Base-by-base conservation (phyloP, 2,888 invertebrate genomes). In the Helicoverpa assulta region DNA sequence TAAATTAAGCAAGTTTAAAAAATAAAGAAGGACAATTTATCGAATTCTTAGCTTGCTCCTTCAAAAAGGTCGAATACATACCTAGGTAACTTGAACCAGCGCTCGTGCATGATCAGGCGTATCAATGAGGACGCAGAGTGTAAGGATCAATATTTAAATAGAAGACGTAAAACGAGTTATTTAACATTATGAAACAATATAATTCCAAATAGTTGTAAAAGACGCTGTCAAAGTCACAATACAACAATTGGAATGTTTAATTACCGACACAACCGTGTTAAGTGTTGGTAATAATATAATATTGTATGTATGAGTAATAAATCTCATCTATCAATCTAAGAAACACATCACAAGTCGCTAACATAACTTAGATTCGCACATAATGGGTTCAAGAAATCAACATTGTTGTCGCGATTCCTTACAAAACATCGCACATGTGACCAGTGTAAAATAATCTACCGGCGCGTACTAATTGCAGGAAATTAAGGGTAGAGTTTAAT, bases 301-400 rank as follows among this genome's bases (percentile, higher is more conserved):
- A 1, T 59, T 55, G 19, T 33, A 62, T 70, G 21, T 47, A 56
- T 70, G 47, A 59, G 19, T 51, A 14, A 43, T 21, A 63, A 55
- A 56, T 70, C 56, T 57, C 59, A 63, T 33, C 16, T 21, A 63
- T 52, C 37, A 65, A 68, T 66, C 65, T 56, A 8, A 56, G 21
- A 54, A 40, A 29, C 16, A 52, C 47, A 62, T 56, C 37, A 37
- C 33, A 60, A 18, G 18, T 18, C n/a, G 58, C 51, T 68, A 57
- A 21, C 43, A 68, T 51, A 63, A 68, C 21, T 53, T 57, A 54
- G 65, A n/a, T n/a, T 60, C 65, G 64, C 66, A 69, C 62, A 60
- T 69, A 78, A 78, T 69, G 63, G 51, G 54, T 51, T 63, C 63
- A 69, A 65, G 52, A 67, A 69, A 70, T 47, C 63, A 64, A 65